Conservation (phyloP, 2,888 invertebrate species). For the Neuroscelio doddi region DNA sequence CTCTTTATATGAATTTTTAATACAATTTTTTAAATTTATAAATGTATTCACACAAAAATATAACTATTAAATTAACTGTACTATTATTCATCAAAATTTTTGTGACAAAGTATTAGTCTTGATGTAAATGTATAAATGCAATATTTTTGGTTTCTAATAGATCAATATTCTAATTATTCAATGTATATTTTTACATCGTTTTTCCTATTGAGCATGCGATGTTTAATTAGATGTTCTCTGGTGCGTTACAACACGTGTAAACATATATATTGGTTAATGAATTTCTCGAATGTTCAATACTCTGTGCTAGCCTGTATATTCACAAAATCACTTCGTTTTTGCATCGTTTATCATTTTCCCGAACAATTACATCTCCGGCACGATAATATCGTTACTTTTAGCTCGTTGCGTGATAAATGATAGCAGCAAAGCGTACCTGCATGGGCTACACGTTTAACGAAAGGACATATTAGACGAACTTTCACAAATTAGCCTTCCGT, state of each 20-base stretch:
- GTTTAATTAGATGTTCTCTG: slow-evolving; percentile 38
- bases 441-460: slow-evolving; percentile 51
- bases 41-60: too few species aligned
- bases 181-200: too few species aligned
- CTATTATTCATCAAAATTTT: too few species aligned
- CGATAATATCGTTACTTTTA: slow-evolving; percentile 59
- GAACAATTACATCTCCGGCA: slow-evolving; percentile 51
- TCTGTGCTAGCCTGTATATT: slow-evolving; percentile 21
- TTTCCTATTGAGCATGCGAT: background rate
- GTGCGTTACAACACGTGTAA: slow-evolving; percentile 22
- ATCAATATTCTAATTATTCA: too few species aligned
- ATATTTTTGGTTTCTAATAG: too few species aligned
- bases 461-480: slow-evolving; percentile 62
- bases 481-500: slow-evolving; percentile 65
- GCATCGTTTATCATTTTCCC: slow-evolving; percentile 45
- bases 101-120: too few species aligned
- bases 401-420: slow-evolving; percentile 63
- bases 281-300: slow-evolving; percentile 33
- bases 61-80: too few species aligned
- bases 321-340: slow-evolving; percentile 41
- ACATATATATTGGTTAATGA: slow-evolving; percentile 20
- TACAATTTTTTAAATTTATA: too few species aligned
- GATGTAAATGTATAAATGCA: too few species aligned
- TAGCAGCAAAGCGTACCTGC: slow-evolving; percentile 53
- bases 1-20: too few species aligned